phyloP scores from a whole-genome alignment of 2,113 vertebrate genomes.

The Rhombomys opimus region DNA sequence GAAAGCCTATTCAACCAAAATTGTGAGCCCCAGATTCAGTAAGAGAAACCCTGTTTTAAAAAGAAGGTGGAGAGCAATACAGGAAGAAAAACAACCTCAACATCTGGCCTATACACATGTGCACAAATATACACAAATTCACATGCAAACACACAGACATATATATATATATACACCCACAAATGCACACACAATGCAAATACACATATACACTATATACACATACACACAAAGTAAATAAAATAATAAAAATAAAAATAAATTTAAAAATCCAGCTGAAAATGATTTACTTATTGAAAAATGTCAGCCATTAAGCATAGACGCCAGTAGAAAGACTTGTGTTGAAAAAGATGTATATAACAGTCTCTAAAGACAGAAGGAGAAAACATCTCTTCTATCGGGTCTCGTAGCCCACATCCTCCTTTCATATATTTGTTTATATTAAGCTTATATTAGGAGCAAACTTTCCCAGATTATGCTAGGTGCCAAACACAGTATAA shows the following conservation, averaged over 20 bases:
- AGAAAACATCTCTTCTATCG: not conserved
- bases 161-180: too few species aligned
- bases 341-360: not conserved
- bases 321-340: not conserved
- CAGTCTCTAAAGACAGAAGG: not conserved
- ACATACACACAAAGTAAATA: not conserved
- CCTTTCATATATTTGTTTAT: not conserved
- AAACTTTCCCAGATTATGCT: not conserved
- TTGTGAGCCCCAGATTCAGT: not conserved
- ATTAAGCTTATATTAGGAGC: not conserved
- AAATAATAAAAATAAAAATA: not conserved
- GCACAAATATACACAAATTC: not conserved
- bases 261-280: not conserved
- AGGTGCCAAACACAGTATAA: not conserved
- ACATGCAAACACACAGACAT: not conserved
- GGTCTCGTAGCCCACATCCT: not conserved
- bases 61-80: not conserved
- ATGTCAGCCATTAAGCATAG: not conserved
- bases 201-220: not conserved
- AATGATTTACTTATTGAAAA: not conserved
- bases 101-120: not conserved
- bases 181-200: not conserved
- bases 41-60: not conserved
- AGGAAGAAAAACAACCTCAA: not conserved
- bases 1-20: not conserved